A percentile compares a stretch with the other conserved stretches of the same genome.
These are phyloP conservation scores for Momotus momota DNA, from an alignment of 2,797 vertebrate species.

Conservation along the genomic window DNA sequence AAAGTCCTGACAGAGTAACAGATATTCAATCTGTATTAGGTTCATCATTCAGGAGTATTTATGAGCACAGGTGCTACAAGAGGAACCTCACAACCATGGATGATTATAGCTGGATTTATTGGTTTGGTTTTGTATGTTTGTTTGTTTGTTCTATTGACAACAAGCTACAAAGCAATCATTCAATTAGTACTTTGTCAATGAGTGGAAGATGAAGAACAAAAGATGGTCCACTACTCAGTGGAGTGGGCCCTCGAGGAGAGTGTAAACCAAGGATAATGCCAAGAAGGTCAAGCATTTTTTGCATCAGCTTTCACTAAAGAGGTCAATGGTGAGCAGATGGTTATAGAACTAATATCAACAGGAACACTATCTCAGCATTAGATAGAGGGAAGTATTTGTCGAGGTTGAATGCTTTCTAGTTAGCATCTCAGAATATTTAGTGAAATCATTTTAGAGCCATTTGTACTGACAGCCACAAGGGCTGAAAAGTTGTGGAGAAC, in stretches of 20 bases:
- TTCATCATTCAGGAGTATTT: background rate
- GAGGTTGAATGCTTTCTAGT: background rate
- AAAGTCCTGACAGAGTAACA: background rate
- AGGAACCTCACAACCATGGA: fast-evolving
- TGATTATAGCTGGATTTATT: too few species aligned
- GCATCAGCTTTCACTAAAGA: background rate
- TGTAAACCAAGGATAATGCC: background rate
- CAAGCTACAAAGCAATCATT: background rate
- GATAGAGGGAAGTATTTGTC: background rate
- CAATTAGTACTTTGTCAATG: background rate
- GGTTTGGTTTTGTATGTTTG: too few species aligned
- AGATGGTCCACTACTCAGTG: background rate
- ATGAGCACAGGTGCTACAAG: background rate
- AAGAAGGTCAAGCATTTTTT: background rate
- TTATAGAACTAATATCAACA: background rate
- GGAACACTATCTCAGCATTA: background rate
- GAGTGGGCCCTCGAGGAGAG: background rate
- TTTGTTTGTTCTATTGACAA: background rate
- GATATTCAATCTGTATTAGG: background rate
- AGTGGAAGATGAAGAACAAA: background rate
- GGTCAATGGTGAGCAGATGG: background rate
- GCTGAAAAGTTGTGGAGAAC: background rate
- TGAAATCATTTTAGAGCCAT: background rate
- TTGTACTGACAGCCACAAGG: background rate
- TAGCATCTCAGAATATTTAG: background rate